Conservation (phyloP, 2,113 vertebrate species). For the Calyptommatus sinebrachiatus region DNA sequence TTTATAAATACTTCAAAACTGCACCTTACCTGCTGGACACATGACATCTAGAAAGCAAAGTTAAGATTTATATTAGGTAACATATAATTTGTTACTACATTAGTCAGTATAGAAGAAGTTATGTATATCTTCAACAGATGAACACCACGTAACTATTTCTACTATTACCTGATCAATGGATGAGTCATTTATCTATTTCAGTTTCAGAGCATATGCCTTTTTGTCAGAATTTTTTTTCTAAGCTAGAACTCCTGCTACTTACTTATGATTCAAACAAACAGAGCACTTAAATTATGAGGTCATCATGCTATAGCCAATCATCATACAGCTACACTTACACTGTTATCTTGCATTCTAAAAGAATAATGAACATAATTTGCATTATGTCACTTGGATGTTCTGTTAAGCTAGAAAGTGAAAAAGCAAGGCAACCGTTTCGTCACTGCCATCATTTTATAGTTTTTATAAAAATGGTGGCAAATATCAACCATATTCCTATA, state of each 20-base stretch:
- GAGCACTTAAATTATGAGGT: slow-evolving; percentile 46
- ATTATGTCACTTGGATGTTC: background rate
- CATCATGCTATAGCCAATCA: slow-evolving; percentile 28
- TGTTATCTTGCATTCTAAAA: background rate
- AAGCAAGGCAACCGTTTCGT: background rate
- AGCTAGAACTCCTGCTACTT: slow-evolving; percentile 12
- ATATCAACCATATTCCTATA: background rate
- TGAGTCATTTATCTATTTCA: background rate
- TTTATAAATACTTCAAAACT: background rate
- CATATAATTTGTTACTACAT: background rate
- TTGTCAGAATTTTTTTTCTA: slow-evolving; percentile 3
- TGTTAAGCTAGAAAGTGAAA: background rate
- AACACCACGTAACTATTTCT: background rate
- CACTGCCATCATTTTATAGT: background rate
- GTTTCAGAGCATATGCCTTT: background rate
- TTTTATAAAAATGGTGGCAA: background rate
- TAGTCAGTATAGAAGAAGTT: background rate
- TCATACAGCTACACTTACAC: background rate
- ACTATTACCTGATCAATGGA: background rate
- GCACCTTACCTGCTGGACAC: background rate
- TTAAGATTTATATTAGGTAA: background rate
- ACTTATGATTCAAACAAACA: slow-evolving; percentile 28
- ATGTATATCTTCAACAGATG: background rate
- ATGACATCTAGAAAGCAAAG: background rate
- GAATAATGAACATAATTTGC: background rate